Evolutionary conservation across 2,113 vertebrate species (phyloP), one percentile per base, ranked within the genome.

Genomic region (Colinus virginianus): DNA sequence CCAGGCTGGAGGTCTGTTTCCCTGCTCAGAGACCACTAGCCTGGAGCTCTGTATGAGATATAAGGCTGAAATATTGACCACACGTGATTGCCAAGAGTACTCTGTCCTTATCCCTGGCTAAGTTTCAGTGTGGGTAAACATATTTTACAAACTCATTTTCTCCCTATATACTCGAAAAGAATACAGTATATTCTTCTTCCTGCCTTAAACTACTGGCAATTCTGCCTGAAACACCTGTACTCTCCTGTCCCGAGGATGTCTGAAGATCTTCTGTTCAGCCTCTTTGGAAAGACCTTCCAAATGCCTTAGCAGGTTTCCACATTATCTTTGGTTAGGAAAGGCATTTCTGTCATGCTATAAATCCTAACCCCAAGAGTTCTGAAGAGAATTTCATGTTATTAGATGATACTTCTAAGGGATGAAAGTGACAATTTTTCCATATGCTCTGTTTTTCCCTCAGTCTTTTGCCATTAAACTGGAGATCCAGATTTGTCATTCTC

Each of bases 401-500:
- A 90, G 72, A 67, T 87, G 40, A 71, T 58, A 71, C 72, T 68
- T 43, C 9, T 42, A 92, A 83, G 63, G 86, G 68, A 82, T 64
- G 45, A 79, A 88, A 94, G 32, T 26, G 28, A 69, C 23, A 59
- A 21, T 25, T 92, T 93, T 87, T 53, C 76, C 79, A 62, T 70
- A 78, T 78, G 40, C 22, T n/a, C 20, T 32, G 21, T 20, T 58
- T 30, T 30, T 22, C 5, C 42, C 22, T 10, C 51, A 9, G 55
- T 72, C 46, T 79, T 62, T 51, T 75, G 22, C 64, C 70, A 6
- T 90, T 81, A 67, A 91, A 94, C 48, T 82, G 63, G 91, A 92
- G 70, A 95, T 91, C 62, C 58, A 93, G 80, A 38, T 91, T 93
- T 96, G 88, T 95, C 90, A 51, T 90, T 78, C 22, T 91, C 77